Base-by-base conservation (phyloP, 1,140 invertebrate genomes). In the Chionoecetes opilio region DNA sequence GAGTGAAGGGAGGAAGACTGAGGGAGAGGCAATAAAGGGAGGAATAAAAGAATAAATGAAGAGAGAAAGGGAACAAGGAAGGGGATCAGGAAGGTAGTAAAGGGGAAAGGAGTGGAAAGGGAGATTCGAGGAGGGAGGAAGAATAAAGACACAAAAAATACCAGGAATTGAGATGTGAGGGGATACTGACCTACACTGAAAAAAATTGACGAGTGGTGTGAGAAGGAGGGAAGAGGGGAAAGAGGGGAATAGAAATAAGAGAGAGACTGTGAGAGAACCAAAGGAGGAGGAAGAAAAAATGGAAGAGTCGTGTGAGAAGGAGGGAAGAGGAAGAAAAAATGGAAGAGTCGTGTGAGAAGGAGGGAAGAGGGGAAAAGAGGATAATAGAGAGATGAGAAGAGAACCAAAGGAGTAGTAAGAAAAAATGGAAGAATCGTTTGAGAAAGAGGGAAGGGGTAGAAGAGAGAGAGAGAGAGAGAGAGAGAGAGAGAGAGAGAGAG, bases 401-500 rank as follows among this genome's bases (percentile, higher is more conserved):
- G n/a, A n/a, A n/a, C n/a, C n/a, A n/a, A n/a, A n/a, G n/a, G n/a
- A n/a, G n/a, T n/a, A n/a, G n/a, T n/a, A n/a, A n/a, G n/a, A 26
- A 75, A 75, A 75, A n/a, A n/a, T n/a, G n/a, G 21, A 53, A 6
- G 85, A 29, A 29, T 87, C 11, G 32, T 32, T 17, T 34, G 85
- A 38, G 37, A 26, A n/a, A 32, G 85, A 38, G 37, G n/a, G 32
- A 87, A 38, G 85, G 29, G 32, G 3, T n/a, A n/a, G n/a, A n/a
- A n/a, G n/a, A n/a, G 41, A 46, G 41, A 46, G 41, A 46, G 41
- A 46, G 41, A 46, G 41, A 46, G 41, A 46, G 41, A 75, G 63
- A 21, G 53, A 63, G 53, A 63, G 53, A 63, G 53, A 63, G 53
- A 85, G 82, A 85, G 82, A 85, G 29, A 85, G 82, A 35, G 82